Conservation (phyloP, 2,888 invertebrate genomes). For the Tenthredo notha region DNA sequence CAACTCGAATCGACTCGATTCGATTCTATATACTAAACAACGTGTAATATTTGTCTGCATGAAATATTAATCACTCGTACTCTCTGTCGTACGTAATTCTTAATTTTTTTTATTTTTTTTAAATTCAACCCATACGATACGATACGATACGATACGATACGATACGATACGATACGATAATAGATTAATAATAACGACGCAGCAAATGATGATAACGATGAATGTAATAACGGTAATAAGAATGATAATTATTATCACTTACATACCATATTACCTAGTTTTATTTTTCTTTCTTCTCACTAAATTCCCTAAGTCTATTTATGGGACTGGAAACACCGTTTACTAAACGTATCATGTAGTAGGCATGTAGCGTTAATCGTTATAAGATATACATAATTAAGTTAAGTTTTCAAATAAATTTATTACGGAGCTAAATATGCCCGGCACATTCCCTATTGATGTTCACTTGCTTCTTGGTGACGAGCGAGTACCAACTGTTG, state of each 20-base stretch:
- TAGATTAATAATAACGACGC: slow-evolving; percentile 59
- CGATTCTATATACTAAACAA: background rate
- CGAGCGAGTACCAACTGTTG: slow-evolving; percentile 83
- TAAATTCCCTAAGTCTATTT: slow-evolving; percentile 70
- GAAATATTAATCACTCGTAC: background rate
- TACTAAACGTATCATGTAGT: slow-evolving; percentile 70
- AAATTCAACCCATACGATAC: background rate
- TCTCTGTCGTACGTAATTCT: background rate
- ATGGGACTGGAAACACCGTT: slow-evolving; percentile 72
- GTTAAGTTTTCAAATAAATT: slow-evolving; percentile 42
- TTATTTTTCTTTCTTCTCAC: slow-evolving; percentile 57
- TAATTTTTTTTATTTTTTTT: background rate
- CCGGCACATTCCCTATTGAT: background rate
- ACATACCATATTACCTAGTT: slow-evolving; percentile 13
- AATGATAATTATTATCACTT: slow-evolving; percentile 15
- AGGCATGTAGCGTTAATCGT: slow-evolving; percentile 72
- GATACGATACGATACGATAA: background rate
- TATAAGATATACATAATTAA: slow-evolving; percentile 43
- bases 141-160: background rate
- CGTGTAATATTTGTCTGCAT: background rate
- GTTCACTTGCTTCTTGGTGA: slow-evolving; percentile 79
- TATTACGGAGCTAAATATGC: slow-evolving; percentile 29
- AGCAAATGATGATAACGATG: slow-evolving; percentile 45
- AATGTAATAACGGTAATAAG: slow-evolving; percentile 7
- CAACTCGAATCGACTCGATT: background rate